phyloP scores from a whole-genome alignment of 2,113 vertebrate species.

The Oryzias woworae region DNA sequence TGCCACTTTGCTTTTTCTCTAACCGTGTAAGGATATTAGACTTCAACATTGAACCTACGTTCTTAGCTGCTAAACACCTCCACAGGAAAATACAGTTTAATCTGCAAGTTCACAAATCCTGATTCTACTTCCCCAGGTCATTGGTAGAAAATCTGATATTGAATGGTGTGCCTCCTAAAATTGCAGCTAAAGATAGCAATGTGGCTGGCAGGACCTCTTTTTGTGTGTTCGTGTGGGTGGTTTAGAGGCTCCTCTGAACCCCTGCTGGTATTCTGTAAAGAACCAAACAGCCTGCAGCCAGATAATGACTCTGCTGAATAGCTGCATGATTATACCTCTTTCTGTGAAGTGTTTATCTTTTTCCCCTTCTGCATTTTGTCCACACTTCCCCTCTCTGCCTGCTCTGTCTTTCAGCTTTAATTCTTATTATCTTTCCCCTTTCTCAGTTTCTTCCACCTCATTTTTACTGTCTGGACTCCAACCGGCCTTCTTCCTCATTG shows the following conservation, averaged over 20 bases:
- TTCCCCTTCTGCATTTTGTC: conserved; percentile 50
- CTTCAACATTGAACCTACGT: conserved; percentile 26
- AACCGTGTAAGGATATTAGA: conserved; percentile 29
- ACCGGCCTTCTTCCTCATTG: conserved; percentile 17
- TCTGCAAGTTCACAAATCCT: conserved; percentile 47
- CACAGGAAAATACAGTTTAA: conserved; percentile 42
- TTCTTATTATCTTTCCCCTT: conserved; percentile 25
- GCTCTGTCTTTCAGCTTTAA: conserved; percentile 22
- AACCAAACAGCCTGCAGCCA: conserved; percentile 69
- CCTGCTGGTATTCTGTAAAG: conserved; percentile 72
- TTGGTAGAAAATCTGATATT: conserved; percentile 52
- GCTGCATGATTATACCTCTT: conserved; percentile 75
- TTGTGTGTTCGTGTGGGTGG: conserved; percentile 63
- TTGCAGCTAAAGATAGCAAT: conserved; percentile 60
- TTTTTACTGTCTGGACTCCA: conserved; percentile 23
- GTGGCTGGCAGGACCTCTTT: conserved; percentile 60
- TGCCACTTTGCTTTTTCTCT: conserved; percentile 12
- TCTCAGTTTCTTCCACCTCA: conserved; percentile 19
- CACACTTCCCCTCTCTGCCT: conserved; percentile 43
- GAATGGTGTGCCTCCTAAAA: conserved; percentile 56
- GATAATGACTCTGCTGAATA: conserved; percentile 72
- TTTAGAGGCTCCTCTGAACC: conserved; percentile 62
- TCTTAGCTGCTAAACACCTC: conserved; percentile 45
- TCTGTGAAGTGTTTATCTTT: conserved; percentile 62
- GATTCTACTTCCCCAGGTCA: conserved; percentile 42